A percentile compares a stretch with the other conserved stretches of the same genome.
These are phyloP conservation scores for Eclectus roratus DNA, from an alignment of 2,113 vertebrate species.

Conservation along the genomic window DNA sequence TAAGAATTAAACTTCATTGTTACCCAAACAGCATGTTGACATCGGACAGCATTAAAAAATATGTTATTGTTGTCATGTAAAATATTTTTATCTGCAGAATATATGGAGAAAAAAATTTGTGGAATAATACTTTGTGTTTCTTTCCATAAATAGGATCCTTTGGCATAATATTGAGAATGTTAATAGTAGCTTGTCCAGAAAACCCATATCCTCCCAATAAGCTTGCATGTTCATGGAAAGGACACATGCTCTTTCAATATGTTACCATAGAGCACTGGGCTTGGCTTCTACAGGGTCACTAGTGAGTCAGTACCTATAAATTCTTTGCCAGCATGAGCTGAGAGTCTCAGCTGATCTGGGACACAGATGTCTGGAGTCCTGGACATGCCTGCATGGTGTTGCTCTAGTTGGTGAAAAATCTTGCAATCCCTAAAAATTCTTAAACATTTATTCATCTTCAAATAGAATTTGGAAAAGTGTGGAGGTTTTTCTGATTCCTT, in stretches of 20 bases:
- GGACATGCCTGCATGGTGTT: background rate
- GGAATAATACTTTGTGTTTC: background rate
- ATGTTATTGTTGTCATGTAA: background rate
- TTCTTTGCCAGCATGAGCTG: background rate
- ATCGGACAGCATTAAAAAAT: background rate
- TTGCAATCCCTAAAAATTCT: background rate
- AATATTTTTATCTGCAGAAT: background rate
- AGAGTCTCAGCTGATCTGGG: background rate
- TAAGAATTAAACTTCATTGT: background rate
- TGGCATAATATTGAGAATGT: background rate
- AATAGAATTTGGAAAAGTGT: background rate
- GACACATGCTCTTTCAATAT: background rate
- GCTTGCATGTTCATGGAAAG: constrained; percentile 2
- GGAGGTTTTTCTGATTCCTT: background rate
- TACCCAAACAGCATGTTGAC: background rate
- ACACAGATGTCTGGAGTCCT: background rate
- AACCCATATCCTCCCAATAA: background rate
- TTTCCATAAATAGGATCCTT: background rate
- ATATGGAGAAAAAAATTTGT: background rate
- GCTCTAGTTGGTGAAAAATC: background rate
- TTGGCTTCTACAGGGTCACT: background rate
- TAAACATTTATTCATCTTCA: background rate
- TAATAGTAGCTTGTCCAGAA: background rate
- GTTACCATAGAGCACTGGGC: background rate
- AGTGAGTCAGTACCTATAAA: background rate